These are phyloP conservation scores for Gymnosoma rotundatum DNA, from an alignment of 2,888 invertebrate genomes.

Conservation along the genomic window DNA sequence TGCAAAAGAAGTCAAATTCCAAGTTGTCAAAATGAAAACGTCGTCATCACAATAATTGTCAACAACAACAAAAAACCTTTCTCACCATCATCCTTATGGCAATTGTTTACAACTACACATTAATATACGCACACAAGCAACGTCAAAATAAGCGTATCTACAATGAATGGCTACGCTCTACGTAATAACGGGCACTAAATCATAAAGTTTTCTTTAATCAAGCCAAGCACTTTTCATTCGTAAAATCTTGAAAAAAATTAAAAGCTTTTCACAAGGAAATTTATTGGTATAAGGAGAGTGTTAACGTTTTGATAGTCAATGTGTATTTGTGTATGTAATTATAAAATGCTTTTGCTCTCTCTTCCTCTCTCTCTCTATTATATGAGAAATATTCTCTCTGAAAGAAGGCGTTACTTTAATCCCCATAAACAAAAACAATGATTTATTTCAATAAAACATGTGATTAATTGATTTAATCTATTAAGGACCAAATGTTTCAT, in stretches of 20 bases:
- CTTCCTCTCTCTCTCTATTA: no score
- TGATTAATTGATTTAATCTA: no score
- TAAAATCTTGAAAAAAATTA: background rate
- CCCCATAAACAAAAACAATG: no score
- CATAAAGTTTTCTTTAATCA: background rate
- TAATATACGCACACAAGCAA: conserved; percentile 16
- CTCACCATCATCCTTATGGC: conserved; percentile 39
- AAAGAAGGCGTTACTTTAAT: no score
- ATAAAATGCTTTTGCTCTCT: background rate
- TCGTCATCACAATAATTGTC: conserved; percentile 50
- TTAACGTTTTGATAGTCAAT: no score
- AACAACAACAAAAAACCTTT: conserved; percentile 39
- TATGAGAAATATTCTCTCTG: no score
- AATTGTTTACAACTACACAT: conserved; percentile 50
- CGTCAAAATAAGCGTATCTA: conserved; percentile 40
- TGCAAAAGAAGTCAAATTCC: conserved; percentile 67
- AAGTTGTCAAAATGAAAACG: conserved; percentile 67
- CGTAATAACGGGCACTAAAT: conserved; percentile 69
- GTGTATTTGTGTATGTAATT: background rate
- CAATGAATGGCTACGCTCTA: conserved; percentile 61
- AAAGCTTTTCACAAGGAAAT: conserved; percentile 15
- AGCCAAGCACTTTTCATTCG: conserved; percentile 24
- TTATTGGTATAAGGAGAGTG: background rate
- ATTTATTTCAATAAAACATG: no score
- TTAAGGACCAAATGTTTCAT: no score